Percentiles rank a stretch among this genome's conserved stretches.
phyloP scores from a whole-genome alignment of 2,113 vertebrate species.

The Eolophus roseicapilla region DNA sequence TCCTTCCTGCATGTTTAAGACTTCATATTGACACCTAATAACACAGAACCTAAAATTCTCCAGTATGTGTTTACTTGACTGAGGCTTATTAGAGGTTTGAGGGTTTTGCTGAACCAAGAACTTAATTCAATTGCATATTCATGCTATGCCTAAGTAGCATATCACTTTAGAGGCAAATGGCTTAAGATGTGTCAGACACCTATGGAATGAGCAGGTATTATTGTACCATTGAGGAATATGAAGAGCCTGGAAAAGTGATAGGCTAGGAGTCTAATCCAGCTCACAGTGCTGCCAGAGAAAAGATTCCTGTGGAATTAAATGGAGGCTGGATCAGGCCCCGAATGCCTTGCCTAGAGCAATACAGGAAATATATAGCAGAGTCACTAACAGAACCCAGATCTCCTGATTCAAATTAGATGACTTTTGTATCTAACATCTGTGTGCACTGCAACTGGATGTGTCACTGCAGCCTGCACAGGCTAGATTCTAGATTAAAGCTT shows the following conservation, averaged over 20 bases:
- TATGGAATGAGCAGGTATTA: neutral
- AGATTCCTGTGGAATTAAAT: neutral
- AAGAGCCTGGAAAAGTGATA: neutral
- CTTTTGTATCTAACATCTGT: constrained; percentile 37
- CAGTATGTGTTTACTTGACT: neutral
- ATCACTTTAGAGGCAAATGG: neutral
- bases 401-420: constrained; percentile 17
- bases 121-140: constrained; percentile 8
- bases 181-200: neutral
- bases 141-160: neutral
- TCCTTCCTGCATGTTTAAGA: neutral
- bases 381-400: constrained; percentile 52
- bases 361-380: constrained; percentile 28
- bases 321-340: neutral
- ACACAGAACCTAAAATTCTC: neutral
- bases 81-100: neutral
- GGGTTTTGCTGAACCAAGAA: neutral
- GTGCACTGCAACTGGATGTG: neutral
- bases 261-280: neutral
- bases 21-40: neutral
- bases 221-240: neutral
- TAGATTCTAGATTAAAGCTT: neutral
- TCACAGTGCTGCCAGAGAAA: neutral
- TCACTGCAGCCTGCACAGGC: neutral
- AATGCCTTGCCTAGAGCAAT: constrained; percentile 10